Percentiles rank a stretch among this genome's conserved stretches.
phyloP scores from a whole-genome alignment of 2,888 invertebrate species.

The Mythimna lalbum region DNA sequence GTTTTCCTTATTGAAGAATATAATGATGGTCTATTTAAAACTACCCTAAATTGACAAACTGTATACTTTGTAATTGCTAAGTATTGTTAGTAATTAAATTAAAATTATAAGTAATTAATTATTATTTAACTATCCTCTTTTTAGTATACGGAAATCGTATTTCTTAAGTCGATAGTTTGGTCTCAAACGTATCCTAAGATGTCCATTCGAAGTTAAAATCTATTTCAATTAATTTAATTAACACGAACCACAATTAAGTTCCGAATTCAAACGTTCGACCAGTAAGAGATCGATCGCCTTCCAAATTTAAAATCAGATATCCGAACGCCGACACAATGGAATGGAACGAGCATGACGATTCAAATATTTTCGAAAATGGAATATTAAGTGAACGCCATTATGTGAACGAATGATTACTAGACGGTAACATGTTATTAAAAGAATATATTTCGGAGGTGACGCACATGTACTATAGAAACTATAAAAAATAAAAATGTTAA shows the following conservation, averaged over 20 bases:
- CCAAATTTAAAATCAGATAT: slow-evolving; percentile 89
- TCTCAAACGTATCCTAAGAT: slow-evolving; percentile 35
- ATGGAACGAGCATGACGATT: slow-evolving; percentile 89
- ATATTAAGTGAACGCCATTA: slow-evolving; percentile 90
- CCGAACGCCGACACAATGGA: slow-evolving; percentile 85
- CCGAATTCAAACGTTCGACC: slow-evolving; percentile 79
- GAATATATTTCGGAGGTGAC: slow-evolving; percentile 66
- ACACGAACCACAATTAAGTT: slow-evolving; percentile 75
- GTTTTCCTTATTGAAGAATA: not conserved
- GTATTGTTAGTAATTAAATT: too few species aligned
- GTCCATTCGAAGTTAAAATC: slow-evolving; percentile 43
- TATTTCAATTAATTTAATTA: slow-evolving; percentile 73
- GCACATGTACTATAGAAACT: slow-evolving; percentile 31
- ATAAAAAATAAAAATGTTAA: slow-evolving; percentile 39
- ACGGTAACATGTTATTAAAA: slow-evolving; percentile 85
- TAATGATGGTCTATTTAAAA: not conserved
- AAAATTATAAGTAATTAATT: too few species aligned
- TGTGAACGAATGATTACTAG: slow-evolving; percentile 86
- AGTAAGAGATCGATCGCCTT: slow-evolving; percentile 86
- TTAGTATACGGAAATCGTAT: slow-evolving; percentile 14
- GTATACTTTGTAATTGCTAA: not conserved
- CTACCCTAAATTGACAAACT: slow-evolving; percentile 7
- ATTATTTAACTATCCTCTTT: too few species aligned
- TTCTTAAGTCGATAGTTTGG: slow-evolving; percentile 28
- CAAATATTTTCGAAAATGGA: slow-evolving; percentile 90